Base-by-base conservation (phyloP, 2,797 vertebrate species). In the Notoglanidium macrostoma region DNA sequence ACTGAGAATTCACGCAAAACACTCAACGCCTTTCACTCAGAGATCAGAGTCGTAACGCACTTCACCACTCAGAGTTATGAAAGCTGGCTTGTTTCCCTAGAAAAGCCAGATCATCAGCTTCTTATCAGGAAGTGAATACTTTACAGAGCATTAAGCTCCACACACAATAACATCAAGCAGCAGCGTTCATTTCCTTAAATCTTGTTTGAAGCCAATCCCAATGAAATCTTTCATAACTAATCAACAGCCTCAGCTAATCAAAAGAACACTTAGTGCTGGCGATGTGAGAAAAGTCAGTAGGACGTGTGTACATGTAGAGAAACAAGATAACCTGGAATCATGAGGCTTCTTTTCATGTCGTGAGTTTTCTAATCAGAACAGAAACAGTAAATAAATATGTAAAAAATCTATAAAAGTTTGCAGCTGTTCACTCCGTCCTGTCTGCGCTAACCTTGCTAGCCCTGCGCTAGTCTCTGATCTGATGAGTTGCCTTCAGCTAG, bases 31-130 rank as follows among this genome's bases (percentile, higher is more conserved):
- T 74, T 78, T 35, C 29, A 5, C 23, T 21, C 9, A 55, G 1
- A 1, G 26, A 32, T 55, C n/a, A 32, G 32, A 29, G 26, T 51
- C 26, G 2, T 0, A 7, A 11, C 23, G 2, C 46, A 17, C 29
- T 76, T 76, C 26, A 32, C 6, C n/a, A 29, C 7, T 0, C 0
- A 10, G 15, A 8, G 7, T 19, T 54, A 54, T 32, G 7, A 54
- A 54, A 8, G n/a, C n/a, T 54, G 74, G 49, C 74, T 17, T 0
- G 74, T 77, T 77, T 44, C 49, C 51, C 51, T 10, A 32, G 74
- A 77, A 79, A 79, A 79, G 59, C 77, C 32, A 2, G 77, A 35
- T 59, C 26, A 29, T 14, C 73, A 29, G n/a, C 72, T 74, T 74
- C 72, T 46, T 32, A 77, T 77, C n/a, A 55, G 74, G 74, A 77